Percentiles rank a stretch among this genome's conserved stretches.
Evolutionary conservation across 2,797 vertebrate species (phyloP).

Genomic region (Gadopsis bispinosus): DNA sequence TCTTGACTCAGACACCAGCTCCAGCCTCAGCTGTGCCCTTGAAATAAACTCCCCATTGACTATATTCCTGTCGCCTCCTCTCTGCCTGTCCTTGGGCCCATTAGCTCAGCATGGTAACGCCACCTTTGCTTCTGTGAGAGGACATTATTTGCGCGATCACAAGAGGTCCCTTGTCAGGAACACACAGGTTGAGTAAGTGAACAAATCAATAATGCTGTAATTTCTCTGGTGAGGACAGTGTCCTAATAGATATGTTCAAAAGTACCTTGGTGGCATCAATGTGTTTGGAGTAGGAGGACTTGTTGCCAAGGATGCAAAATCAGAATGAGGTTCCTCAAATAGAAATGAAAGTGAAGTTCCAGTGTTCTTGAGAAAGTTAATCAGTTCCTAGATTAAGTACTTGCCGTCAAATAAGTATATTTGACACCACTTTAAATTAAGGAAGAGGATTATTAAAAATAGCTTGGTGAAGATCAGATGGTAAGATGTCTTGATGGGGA

Average conservation of each 20-base stretch:
- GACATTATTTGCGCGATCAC: background rate
- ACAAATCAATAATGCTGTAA: background rate
- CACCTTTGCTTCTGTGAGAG: background rate
- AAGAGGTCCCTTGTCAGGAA: background rate
- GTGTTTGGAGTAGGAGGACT: background rate
- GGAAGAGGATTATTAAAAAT: slow-evolving; percentile 9
- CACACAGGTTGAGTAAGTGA: background rate
- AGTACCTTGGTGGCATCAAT: background rate
- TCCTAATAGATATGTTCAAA: background rate
- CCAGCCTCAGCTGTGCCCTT: too few relatives aligned
- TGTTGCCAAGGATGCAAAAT: background rate
- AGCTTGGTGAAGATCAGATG: slow-evolving; percentile 4
- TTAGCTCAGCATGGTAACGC: too few relatives aligned
- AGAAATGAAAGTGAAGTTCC: background rate
- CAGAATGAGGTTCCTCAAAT: background rate
- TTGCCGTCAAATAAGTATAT: background rate
- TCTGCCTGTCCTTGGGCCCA: too few relatives aligned
- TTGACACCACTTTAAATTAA: background rate
- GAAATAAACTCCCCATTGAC: too few relatives aligned
- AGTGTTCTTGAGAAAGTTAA: background rate
- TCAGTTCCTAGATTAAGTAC: too few relatives aligned
- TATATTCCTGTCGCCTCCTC: too few relatives aligned
- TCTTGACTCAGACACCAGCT: too few relatives aligned
- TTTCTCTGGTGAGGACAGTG: background rate
- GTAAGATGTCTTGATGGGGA: background rate